Conservation (phyloP, 2,797 vertebrate species). For the Psittacula echo region DNA sequence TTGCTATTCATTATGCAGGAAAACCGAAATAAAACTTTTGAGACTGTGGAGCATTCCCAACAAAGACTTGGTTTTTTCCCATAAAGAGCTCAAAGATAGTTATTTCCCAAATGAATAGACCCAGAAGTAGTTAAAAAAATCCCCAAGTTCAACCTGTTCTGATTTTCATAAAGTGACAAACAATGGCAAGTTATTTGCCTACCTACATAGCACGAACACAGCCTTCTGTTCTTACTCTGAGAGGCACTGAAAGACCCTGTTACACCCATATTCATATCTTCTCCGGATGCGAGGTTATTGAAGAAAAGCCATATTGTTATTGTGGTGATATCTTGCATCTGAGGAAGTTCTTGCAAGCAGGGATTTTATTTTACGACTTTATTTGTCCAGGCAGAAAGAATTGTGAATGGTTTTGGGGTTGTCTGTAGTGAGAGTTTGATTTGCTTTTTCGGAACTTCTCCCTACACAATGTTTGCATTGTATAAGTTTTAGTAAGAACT, state of each 20-base stretch:
- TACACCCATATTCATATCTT: not conserved
- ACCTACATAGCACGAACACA: rapidly evolving
- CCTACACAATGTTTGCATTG: not conserved
- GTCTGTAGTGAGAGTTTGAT: not conserved
- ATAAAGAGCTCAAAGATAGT: not conserved
- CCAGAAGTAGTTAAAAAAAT: not conserved
- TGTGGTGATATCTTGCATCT: not conserved
- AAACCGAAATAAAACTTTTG: not conserved
- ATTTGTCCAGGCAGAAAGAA: not conserved
- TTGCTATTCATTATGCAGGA: not conserved
- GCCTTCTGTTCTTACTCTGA: not conserved
- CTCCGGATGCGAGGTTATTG: not conserved
- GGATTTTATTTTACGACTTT: not conserved
- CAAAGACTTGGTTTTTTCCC: not conserved
- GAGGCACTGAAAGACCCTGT: not conserved
- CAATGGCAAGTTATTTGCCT: not conserved
- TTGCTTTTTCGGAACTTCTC: not conserved
- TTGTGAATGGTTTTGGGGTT: not conserved
- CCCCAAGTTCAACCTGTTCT: not conserved
- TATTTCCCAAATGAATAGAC: not conserved
- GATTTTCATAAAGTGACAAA: not conserved
- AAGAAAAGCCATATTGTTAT: not conserved
- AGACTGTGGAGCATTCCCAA: not conserved
- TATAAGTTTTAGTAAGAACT: not conserved
- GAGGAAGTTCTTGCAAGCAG: not conserved